Base-by-base conservation (phyloP, 2,888 invertebrate genomes). In the Digitonthophagus gazella region DNA sequence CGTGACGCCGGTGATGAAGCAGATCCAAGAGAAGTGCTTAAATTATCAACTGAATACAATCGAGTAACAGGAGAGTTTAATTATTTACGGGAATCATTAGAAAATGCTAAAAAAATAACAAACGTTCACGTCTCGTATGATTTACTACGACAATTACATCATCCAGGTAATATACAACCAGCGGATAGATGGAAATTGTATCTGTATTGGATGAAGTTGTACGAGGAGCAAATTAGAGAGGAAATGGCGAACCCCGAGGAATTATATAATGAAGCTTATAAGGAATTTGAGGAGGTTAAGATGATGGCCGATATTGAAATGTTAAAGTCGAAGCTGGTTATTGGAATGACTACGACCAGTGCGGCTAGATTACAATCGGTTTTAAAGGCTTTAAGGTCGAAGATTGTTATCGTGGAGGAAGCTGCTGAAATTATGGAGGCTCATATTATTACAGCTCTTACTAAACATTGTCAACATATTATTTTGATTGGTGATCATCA, bases 351-450 rank as follows among this genome's bases (percentile, higher is more conserved):
- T 3, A 93, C 93, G 0, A 90, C 92, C 0, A 88, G 89, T 15
- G 93, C 93, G 0, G 93, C 93, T 0, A 85, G 89, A 67, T 81
- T 89, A 15, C 88, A 89, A 73, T 84, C 85, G 0, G 82, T 91
- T 2, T 82, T 94, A 71, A 84, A 86, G 66, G 83, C 85, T 63
- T 80, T 93, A 1, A 82, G 85, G 69, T 87, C 89, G 2, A 87
- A 88, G 71, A 89, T 93, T 75, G 91, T 92, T 0, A 86, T 93
- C 14, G 91, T 96, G 0, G 96, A 96, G 81, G 96, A 96, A 83
- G 95, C 95, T 0, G 95, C 94, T 0, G 95, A 96, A 83, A 92
- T 95, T 0, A 81, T 95, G 44, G 96, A 96, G 79, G 87, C 92
- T 0, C 96, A 96, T 78, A 88, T 95, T n/a, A 83, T 95, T 0